phyloP scores from a whole-genome alignment of 92 coral and sea anemone species.

The Meandrina meandrites region DNA sequence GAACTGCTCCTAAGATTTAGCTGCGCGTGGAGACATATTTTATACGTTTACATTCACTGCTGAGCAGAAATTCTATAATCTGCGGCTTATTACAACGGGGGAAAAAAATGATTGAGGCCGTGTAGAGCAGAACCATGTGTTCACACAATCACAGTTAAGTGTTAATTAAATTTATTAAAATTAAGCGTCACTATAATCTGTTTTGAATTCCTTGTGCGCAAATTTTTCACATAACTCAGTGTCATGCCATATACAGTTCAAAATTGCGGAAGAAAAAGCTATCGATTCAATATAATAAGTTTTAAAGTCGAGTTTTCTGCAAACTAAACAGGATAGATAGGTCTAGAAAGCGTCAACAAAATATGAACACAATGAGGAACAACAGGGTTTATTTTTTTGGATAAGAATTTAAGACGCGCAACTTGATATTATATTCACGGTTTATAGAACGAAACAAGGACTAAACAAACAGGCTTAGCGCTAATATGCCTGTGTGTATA shows the following conservation, averaged over 20 bases:
- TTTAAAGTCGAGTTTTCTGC: neutral
- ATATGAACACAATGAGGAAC: neutral
- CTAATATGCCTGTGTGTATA: too few relatives aligned
- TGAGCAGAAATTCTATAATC: too few relatives aligned
- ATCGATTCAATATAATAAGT: neutral
- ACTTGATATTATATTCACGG: neutral
- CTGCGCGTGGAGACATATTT: neutral
- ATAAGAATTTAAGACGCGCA: neutral
- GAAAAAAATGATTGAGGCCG: neutral
- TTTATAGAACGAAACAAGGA: neutral
- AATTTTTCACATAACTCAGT: neutral
- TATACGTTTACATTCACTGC: neutral
- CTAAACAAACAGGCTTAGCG: conserved; percentile 8
- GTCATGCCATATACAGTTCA: too few relatives aligned
- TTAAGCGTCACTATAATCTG: neutral
- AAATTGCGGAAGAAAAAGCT: neutral
- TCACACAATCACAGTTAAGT: neutral
- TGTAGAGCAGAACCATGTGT: neutral
- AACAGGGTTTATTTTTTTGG: neutral
- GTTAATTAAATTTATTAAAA: neutral
- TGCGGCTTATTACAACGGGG: neutral
- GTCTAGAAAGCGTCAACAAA: neutral
- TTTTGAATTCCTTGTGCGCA: neutral
- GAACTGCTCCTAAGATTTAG: neutral
- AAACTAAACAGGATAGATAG: too few relatives aligned